Conservation (phyloP, 2,797 vertebrate genomes). For the Tolypeutes matacus region DNA sequence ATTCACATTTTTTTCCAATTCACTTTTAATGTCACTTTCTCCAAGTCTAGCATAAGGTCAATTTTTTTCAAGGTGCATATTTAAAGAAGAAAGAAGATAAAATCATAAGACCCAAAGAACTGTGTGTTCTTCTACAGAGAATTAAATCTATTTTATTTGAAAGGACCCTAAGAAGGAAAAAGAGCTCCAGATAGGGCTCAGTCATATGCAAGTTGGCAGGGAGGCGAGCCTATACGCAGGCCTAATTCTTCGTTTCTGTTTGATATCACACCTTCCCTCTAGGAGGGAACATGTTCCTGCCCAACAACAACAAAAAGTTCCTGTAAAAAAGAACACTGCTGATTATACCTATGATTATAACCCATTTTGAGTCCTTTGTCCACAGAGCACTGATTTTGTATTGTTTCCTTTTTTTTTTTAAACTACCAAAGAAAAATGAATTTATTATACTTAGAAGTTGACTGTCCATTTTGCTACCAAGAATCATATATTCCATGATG, state of each 20-base stretch:
- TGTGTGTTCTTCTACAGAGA: neutral
- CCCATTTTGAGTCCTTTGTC: neutral
- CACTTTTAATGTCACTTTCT: neutral
- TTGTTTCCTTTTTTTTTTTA: slow-evolving; percentile 21
- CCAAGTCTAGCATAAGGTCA: neutral
- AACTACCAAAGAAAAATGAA: slow-evolving; percentile 44
- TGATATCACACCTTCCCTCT: neutral
- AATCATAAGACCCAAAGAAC: neutral
- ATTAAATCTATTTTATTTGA: neutral
- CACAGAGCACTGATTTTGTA: neutral
- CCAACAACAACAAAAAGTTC: neutral
- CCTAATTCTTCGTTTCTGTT: neutral
- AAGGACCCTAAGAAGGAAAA: neutral
- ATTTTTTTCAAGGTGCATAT: neutral
- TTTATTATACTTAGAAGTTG: slow-evolving; percentile 36
- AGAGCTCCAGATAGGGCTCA: neutral
- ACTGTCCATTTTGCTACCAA: slow-evolving; percentile 59
- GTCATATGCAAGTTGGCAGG: neutral
- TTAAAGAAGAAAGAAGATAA: neutral
- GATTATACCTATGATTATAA: neutral
- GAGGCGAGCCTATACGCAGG: neutral
- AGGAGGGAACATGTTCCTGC: neutral
- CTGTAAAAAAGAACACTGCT: neutral
- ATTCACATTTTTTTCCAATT: no score
- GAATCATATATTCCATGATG: slow-evolving; percentile 57